Conservation (phyloP, 2,797 vertebrate species). For the Sarcoramphus papa region DNA sequence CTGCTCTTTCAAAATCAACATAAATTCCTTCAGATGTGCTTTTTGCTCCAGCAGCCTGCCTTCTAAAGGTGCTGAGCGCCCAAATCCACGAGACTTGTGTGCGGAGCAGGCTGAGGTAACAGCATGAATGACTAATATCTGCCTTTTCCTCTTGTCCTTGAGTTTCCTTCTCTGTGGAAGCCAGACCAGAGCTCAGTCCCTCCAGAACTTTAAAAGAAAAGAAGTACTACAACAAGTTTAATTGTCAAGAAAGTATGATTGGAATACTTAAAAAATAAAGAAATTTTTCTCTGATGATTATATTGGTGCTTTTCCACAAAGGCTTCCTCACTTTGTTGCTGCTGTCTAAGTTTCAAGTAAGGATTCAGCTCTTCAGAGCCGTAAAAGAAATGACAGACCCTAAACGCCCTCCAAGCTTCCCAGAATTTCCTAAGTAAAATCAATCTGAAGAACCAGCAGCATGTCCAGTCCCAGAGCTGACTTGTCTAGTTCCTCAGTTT, state of each 20-base stretch:
- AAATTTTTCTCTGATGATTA: not conserved
- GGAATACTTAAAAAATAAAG: not conserved
- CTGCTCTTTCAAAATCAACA: conserved; percentile 65
- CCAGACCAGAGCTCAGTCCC: not conserved
- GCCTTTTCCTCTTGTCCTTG: conserved; percentile 10
- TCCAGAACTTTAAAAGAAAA: not conserved
- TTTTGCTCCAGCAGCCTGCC: conserved; percentile 20
- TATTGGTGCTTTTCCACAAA: not conserved
- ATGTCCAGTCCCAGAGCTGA: not conserved
- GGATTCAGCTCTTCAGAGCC: not conserved
- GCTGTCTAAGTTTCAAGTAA: not conserved
- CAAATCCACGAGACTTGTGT: not conserved
- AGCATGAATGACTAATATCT: conserved; percentile 25
- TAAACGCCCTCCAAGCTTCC: not conserved
- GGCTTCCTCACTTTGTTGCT: not conserved
- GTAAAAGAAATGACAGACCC: not conserved
- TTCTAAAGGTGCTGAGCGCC: conserved; percentile 13
- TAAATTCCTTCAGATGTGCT: conserved; percentile 46
- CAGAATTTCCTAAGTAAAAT: not conserved
- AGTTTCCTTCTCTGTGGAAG: not conserved
- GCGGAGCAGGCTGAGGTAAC: not conserved
- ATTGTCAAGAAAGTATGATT: not conserved
- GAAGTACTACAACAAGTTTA: not conserved
- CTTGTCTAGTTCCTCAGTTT: not conserved
- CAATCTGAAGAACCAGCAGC: not conserved